Percentiles rank a stretch among this genome's conserved stretches.
These are phyloP conservation scores for Caenorhabditis doughertyi DNA, from an alignment of 2,888 invertebrate species.

Conservation along the genomic window DNA sequence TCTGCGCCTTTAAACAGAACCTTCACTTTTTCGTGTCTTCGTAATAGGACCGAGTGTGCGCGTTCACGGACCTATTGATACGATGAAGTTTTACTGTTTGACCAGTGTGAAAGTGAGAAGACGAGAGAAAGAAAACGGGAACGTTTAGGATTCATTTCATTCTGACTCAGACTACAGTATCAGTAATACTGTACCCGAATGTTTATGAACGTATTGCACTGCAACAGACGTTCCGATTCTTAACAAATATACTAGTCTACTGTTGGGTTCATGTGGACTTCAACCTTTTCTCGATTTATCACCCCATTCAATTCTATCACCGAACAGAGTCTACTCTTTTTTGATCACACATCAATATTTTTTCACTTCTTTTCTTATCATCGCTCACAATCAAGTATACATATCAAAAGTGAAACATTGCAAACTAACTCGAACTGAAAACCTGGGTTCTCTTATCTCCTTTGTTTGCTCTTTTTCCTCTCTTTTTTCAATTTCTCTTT, in stretches of 20 bases:
- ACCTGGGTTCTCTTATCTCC: not conserved
- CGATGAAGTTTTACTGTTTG: conserved; percentile 20
- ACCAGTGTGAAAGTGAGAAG: conserved; percentile 7
- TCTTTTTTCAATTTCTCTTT: not conserved
- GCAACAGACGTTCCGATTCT: too few relatives aligned
- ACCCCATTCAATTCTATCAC: conserved; percentile 23
- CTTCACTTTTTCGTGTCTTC: too few relatives aligned
- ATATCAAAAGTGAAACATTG: conserved; percentile 34
- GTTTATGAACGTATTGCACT: too few relatives aligned
- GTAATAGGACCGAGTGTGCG: conserved; percentile 1
- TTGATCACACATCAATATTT: conserved; percentile 46
- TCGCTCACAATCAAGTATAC: conserved; percentile 13
- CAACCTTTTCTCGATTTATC: conserved; percentile 22
- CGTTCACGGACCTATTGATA: conserved; percentile 48
- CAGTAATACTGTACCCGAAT: too few relatives aligned
- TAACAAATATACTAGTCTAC: not conserved
- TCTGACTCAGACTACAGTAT: too few relatives aligned
- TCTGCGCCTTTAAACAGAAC: too few relatives aligned
- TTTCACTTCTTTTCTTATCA: conserved; percentile 20
- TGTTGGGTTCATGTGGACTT: conserved; percentile 14
- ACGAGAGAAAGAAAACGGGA: not conserved
- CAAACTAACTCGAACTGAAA: conserved; percentile 5
- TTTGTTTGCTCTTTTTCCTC: conserved; percentile 7
- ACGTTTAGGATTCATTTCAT: not conserved
- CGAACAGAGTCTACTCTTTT: conserved; percentile 47